Evolutionary conservation across 2,888 invertebrate species (phyloP), one percentile per base, ranked within the genome.

Genomic region (Lasioglossum lativentre): DNA sequence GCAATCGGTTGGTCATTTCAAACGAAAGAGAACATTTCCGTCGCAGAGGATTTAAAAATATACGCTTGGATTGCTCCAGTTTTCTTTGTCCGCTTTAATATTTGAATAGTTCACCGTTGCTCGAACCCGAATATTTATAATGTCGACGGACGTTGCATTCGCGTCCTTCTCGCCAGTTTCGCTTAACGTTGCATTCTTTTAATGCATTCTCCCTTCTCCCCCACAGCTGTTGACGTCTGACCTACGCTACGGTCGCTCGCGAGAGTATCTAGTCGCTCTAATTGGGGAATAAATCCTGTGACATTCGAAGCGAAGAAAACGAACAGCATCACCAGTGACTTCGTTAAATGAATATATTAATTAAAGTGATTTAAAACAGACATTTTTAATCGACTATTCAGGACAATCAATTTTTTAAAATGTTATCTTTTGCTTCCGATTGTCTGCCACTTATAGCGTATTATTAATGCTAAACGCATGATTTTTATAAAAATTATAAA

Each of bases 241-340:
- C 59, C 42, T 14, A 42, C 42, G 3, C 27, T 27, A 27, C 59
- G 12, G 4, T 27, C 27, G 14, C 59, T 59, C n/a, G 59, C 59
- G 27, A 14, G 56, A 27, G 14, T 59, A 59, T 59, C 27, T n/a
- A 59, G 59, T 27, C n/a, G 27, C 56, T 27, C 56, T 56, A 56
- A 56, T n/a, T 56, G n/a, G n/a, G 56, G 14, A 59, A 59, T 59
- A 59, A 59, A 27, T 56, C n/a, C 56, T 56, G 56, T 56, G 56
- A 52, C 16, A 52, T 52, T 52, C 52, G 52, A 2, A 23, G 8
- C 23, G 23, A 52, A 8, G 52, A n/a, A 52, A 52, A 23, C 23
- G 4, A 23, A n/a, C 6, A 52, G 19, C 1, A 8, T 23, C 52
- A n/a, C n/a, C n/a, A n/a, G n/a, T n/a, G n/a, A n/a, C n/a, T n/a